Percentiles rank a stretch among this genome's conserved stretches.
Conservation (phyloP, 2,113 vertebrate genomes). For the Oreochromis aureus region DNA sequence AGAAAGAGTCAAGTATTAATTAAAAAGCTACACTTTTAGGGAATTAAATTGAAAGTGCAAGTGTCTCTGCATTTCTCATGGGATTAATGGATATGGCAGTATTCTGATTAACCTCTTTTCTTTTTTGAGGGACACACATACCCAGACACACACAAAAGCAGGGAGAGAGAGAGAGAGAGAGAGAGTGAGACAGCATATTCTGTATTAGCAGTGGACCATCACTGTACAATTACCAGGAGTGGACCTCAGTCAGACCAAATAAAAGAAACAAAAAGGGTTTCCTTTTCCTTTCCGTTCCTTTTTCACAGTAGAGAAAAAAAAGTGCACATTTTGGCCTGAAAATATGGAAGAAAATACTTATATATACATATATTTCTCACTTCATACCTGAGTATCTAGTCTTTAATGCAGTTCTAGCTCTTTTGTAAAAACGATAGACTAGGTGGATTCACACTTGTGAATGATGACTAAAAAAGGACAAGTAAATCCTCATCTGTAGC, state of each 20-base stretch:
- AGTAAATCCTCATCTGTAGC: background rate
- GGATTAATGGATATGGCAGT: background rate
- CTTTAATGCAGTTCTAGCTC: background rate
- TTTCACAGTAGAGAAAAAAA: background rate
- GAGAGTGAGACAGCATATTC: fast-evolving
- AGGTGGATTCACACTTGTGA: background rate
- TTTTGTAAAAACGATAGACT: background rate
- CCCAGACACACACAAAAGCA: background rate
- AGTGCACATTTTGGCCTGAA: background rate
- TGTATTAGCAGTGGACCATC: background rate
- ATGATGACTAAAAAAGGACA: background rate
- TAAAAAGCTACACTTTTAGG: background rate
- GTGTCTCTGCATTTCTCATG: background rate
- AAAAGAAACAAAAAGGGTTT: background rate
- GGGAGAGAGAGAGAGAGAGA: background rate
- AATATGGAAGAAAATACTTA: background rate
- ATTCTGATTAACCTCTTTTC: background rate
- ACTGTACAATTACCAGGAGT: background rate
- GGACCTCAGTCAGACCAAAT: background rate
- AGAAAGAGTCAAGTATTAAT: background rate
- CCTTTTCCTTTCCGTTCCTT: background rate
- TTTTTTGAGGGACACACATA: background rate
- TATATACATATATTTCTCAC: background rate
- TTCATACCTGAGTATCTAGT: background rate
- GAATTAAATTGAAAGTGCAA: background rate